Evolutionary conservation across 2,113 vertebrate species (phyloP).

Genomic region (Cervus canadensis): DNA sequence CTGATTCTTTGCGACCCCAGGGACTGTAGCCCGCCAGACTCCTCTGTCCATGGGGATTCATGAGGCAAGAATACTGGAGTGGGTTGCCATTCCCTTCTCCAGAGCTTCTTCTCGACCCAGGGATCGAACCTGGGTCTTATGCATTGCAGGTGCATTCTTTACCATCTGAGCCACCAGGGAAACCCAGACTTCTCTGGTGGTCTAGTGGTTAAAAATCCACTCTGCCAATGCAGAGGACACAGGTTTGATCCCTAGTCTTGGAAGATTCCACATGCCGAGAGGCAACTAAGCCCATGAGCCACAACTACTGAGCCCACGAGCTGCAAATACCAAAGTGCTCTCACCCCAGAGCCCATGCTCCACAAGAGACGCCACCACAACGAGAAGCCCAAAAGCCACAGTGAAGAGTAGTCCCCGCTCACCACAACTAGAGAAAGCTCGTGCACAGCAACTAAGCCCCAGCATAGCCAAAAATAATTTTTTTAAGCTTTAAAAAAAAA

Average conservation of each 20-base stretch:
- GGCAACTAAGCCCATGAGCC: not conserved
- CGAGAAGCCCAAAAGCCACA: not conserved
- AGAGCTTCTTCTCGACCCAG: not conserved
- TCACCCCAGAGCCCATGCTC: not conserved
- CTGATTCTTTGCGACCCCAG: rapidly evolving
- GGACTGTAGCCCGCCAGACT: not conserved
- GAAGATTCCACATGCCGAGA: not conserved
- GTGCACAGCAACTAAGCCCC: not conserved
- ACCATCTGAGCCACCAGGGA: not conserved
- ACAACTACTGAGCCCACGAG: not conserved
- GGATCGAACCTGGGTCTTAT: not conserved
- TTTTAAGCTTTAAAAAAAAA: not conserved
- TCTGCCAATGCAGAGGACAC: not conserved
- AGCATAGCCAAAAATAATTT: not conserved
- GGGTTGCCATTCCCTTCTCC: not conserved
- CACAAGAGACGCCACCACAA: not conserved
- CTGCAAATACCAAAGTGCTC: not conserved
- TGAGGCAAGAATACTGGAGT: not conserved
- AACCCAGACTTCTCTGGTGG: not conserved
- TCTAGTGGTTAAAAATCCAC: not conserved
- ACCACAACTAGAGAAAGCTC: not conserved
- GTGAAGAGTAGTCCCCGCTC: rapidly evolving
- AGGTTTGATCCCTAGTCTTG: not conserved
- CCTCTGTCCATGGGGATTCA: not conserved
- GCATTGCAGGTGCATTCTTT: not conserved